Evolutionary conservation across 2,888 invertebrate genomes (phyloP).

Genomic region (Neocrepidodera transversa): DNA sequence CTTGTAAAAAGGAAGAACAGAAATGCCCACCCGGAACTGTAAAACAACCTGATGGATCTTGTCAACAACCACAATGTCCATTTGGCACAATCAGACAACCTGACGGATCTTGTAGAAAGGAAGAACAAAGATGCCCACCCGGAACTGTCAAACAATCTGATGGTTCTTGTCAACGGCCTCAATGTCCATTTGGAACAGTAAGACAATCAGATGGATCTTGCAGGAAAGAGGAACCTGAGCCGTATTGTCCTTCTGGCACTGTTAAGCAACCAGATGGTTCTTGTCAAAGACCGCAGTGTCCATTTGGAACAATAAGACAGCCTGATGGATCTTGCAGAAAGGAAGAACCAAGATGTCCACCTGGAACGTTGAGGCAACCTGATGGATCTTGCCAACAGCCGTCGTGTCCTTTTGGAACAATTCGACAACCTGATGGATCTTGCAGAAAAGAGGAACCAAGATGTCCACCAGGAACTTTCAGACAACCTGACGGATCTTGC

Average conservation of each 20-base stretch:
- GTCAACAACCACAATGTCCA: slow-evolving; percentile 33
- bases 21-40: slow-evolving; percentile 28
- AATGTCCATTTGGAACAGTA: slow-evolving; percentile 25
- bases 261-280: slow-evolving; percentile 26
- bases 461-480: slow-evolving; percentile 32
- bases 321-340: slow-evolving; percentile 13
- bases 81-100: slow-evolving; percentile 31
- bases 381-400: slow-evolving; percentile 16
- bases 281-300: slow-evolving; percentile 13
- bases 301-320: slow-evolving; percentile 24
- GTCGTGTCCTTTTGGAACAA: slow-evolving; percentile 18
- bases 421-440: slow-evolving; percentile 9
- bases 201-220: slow-evolving; percentile 17
- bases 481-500: slow-evolving; percentile 25
- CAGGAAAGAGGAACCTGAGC: background rate
- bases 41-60: slow-evolving; percentile 26
- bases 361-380: slow-evolving; percentile 27
- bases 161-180: slow-evolving; percentile 31
- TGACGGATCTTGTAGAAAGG: slow-evolving; percentile 16
- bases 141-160: slow-evolving; percentile 23
- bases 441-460: slow-evolving; percentile 12
- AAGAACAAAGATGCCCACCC: slow-evolving; percentile 19
- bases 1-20: slow-evolving; percentile 20
- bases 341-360: slow-evolving; percentile 30
- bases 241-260: slow-evolving; percentile 34